Evolutionary conservation across 2,888 invertebrate species (phyloP), one percentile per base, ranked within the genome.

Genomic region (Xanthorhoe designata): DNA sequence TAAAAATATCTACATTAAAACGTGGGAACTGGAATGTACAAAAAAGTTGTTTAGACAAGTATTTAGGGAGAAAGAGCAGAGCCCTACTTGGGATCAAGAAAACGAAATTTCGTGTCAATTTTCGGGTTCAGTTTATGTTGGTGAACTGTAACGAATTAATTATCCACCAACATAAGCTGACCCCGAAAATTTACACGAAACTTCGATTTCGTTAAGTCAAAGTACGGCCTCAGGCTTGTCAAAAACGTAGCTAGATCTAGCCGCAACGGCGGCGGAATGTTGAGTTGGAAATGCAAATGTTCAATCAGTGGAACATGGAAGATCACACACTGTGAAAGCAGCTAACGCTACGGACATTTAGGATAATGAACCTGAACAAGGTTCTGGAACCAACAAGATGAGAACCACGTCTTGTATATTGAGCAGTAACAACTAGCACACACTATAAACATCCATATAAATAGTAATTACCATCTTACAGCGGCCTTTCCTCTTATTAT

Each of bases 381-480:
- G 47, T 17, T 47, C 47, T 17, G 8, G 47, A 47, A 47, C 17
- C 13, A 10, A 42, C 13, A 10, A 42, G 13, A 42, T 13, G 13
- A 42, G 13, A 42, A 42, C 3, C 13, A 42, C 10, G 35, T 15
- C 9, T 13, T 19, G 52, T 61, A 8, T 29, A 51, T 56, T 56
- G 55, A 61, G 61, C 66, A 59, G 49, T 50, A 29, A n/a, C 38
- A 35, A 60, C 66, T 64, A 66, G 47, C 57, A 60, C 66, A 52
- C 63, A 24, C 53, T 69, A 68, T 13, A 61, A 55, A 65, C 50
- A 57, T 51, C 54, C 18, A 64, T 55, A 66, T 53, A 64, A 64
- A 68, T 62, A 54, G 75, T 79, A 80, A 67, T 87, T 88, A 89
- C 89, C 89, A 81, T 82, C 80, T 81, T 51, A 83, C 70, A 68